phyloP scores from a whole-genome alignment of 2,797 vertebrate species.

The Mionectes olivaceus region DNA sequence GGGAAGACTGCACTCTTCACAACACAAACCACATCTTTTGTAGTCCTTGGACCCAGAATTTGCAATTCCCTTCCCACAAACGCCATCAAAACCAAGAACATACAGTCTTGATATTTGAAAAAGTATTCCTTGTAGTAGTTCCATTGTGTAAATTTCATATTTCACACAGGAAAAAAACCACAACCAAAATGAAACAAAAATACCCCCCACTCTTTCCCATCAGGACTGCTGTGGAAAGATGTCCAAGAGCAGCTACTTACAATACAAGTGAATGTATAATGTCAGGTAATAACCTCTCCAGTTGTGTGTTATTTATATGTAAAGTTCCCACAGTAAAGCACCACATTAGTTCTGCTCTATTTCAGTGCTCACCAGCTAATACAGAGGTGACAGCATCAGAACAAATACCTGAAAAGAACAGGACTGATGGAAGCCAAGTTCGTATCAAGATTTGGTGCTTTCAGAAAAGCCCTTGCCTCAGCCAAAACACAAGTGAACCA shows the following conservation, averaged over 20 bases:
- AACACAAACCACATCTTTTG: neutral
- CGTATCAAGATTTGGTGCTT: neutral
- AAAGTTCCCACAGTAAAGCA: slow-evolving; percentile 4
- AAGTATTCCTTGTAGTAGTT: neutral
- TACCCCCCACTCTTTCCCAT: neutral
- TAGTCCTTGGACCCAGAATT: neutral
- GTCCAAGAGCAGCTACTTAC: neutral
- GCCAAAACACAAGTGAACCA: neutral
- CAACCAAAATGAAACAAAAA: neutral
- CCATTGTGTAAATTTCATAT: neutral
- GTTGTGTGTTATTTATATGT: neutral
- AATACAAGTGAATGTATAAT: neutral
- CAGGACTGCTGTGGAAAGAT: neutral
- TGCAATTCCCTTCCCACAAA: neutral
- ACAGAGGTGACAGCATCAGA: neutral
- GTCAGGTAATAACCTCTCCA: neutral
- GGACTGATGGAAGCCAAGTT: neutral
- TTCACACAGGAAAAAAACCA: neutral
- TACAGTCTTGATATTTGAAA: neutral
- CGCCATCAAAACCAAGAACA: accelerated
- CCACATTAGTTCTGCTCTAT: neutral
- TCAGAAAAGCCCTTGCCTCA: neutral
- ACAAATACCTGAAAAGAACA: neutral
- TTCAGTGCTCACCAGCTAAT: neutral
- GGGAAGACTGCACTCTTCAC: neutral